Percentiles rank a stretch among this genome's conserved stretches.
phyloP scores from a whole-genome alignment of 2,888 invertebrate genomes.

The Tetheella fluctuosa region DNA sequence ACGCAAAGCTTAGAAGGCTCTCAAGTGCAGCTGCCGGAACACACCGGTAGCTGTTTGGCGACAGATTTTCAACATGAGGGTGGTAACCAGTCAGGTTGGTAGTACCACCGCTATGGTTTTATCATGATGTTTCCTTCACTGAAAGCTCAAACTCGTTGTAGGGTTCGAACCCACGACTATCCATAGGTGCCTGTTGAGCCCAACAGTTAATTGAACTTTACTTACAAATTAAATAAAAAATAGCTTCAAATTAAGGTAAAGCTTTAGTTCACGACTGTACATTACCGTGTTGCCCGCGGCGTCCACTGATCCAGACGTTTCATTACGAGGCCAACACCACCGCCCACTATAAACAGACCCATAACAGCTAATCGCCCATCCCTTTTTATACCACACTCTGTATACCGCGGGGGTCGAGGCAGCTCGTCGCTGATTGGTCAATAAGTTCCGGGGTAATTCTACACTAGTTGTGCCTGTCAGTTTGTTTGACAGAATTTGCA shows the following conservation, averaged over 20 bases:
- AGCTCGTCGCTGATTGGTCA: constrained; percentile 33
- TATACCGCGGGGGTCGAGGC: constrained; percentile 21
- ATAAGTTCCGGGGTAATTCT: constrained; percentile 30
- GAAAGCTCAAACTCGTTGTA: too few species aligned
- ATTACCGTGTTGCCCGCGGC: constrained; percentile 44
- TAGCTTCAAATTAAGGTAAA: constrained; percentile 15
- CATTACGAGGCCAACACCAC: constrained; percentile 42
- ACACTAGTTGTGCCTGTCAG: constrained; percentile 53
- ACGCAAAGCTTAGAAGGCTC: too few species aligned
- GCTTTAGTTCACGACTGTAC: constrained; percentile 29
- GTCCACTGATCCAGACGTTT: constrained; percentile 55
- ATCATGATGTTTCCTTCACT: too few species aligned
- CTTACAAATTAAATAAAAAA: not conserved
- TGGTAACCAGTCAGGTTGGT: too few species aligned
- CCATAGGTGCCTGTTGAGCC: too few species aligned
- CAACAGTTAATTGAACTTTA: too few species aligned
- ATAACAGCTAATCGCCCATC: constrained; percentile 9
- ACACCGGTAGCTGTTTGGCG: too few species aligned
- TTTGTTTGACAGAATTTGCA: constrained; percentile 70
- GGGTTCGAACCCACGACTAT: too few species aligned
- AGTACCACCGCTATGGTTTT: too few species aligned
- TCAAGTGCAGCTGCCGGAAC: too few species aligned
- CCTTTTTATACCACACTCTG: constrained; percentile 20
- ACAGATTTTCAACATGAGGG: too few species aligned
- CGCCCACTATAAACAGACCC: constrained; percentile 32